phyloP scores from a whole-genome alignment of 2,113 vertebrate genomes.

The Seriola rivoliana region DNA sequence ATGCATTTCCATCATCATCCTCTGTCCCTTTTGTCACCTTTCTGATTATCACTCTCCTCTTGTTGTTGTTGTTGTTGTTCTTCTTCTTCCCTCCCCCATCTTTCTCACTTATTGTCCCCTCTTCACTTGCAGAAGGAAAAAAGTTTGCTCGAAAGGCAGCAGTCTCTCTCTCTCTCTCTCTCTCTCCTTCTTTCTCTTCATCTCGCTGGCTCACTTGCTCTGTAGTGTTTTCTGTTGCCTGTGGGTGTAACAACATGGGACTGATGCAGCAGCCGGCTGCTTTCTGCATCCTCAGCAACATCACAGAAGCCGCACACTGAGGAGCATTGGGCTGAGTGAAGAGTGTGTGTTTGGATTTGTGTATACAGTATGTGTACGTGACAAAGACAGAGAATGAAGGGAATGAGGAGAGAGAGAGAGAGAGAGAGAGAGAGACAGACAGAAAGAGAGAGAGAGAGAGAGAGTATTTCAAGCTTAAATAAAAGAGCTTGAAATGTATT shows the following conservation, averaged over 20 bases:
- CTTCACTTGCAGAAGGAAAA: background rate
- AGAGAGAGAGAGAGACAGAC: background rate
- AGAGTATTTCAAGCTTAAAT: background rate
- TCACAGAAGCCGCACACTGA: constrained; percentile 12
- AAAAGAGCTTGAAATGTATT: background rate
- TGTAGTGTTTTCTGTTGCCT: constrained; percentile 29
- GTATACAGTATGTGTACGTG: background rate
- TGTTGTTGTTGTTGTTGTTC: too few species aligned
- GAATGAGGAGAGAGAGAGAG: background rate
- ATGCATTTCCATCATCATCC: background rate
- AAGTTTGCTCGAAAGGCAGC: constrained; percentile 10
- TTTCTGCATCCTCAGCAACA: constrained; percentile 67
- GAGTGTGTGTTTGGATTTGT: background rate
- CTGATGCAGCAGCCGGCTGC: constrained; percentile 45
- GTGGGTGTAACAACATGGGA: constrained; percentile 46
- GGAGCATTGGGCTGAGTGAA: constrained; percentile 5
- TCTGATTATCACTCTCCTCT: background rate
- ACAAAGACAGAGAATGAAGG: background rate
- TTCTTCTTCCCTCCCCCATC: background rate
- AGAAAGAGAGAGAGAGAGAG: background rate
- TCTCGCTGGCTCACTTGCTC: background rate
- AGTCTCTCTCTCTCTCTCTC: background rate
- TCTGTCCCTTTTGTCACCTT: background rate
- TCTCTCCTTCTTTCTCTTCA: constrained; percentile 8
- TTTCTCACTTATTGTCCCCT: background rate